These are phyloP conservation scores for Lycaena phlaeas DNA, from an alignment of 2,888 invertebrate species.

Conservation along the genomic window DNA sequence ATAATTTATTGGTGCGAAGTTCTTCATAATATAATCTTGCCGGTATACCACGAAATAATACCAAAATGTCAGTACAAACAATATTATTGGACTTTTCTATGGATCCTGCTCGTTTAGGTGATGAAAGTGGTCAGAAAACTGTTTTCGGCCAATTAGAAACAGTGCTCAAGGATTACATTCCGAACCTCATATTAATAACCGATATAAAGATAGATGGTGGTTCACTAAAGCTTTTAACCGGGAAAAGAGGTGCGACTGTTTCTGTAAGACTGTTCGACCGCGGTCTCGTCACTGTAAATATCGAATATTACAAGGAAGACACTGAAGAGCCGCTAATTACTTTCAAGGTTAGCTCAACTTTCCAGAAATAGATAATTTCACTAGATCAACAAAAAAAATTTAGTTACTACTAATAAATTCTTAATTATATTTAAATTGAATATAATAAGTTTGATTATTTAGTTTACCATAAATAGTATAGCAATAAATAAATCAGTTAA, in stretches of 20 bases:
- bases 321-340: constrained; percentile 80
- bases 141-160: constrained; percentile 79
- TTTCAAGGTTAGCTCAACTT: constrained; percentile 78
- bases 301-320: constrained; percentile 86
- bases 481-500: neutral
- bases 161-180: constrained; percentile 80
- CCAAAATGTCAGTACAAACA: constrained; percentile 83
- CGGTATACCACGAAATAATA: too few relatives aligned
- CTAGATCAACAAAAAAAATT: too few relatives aligned
- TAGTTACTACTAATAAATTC: too few relatives aligned
- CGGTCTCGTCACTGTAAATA: constrained; percentile 85
- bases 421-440: too few relatives aligned
- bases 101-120: constrained; percentile 77
- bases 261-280: constrained; percentile 81
- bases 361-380: too few relatives aligned
- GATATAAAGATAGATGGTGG: constrained; percentile 80
- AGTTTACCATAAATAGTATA: too few relatives aligned
- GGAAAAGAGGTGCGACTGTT: constrained; percentile 79
- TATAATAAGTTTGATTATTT: too few relatives aligned
- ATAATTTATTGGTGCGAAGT: too few relatives aligned
- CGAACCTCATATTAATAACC: constrained; percentile 78
- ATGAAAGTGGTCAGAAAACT: constrained; percentile 76
- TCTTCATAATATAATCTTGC: too few relatives aligned
- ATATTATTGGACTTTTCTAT: constrained; percentile 85
- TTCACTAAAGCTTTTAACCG: constrained; percentile 78